Evolutionary conservation across 2,888 invertebrate species (phyloP).

Genomic region (Phaonia tiefii): DNA sequence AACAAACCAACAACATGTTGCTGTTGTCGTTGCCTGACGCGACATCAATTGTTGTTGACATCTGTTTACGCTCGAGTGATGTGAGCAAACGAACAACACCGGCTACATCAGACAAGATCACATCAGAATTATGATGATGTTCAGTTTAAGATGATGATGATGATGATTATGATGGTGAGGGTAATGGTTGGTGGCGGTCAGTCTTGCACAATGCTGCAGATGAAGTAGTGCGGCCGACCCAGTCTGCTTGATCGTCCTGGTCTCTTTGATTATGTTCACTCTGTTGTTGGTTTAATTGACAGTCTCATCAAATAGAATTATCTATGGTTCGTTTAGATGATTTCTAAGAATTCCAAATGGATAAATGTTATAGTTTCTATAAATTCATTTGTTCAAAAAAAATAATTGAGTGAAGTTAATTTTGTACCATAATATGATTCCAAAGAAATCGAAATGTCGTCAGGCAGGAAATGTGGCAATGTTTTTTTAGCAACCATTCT

Average conservation of each 20-base stretch:
- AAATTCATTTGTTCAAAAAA: too few species aligned
- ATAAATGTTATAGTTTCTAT: neutral
- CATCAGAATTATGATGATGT: neutral
- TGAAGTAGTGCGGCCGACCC: neutral
- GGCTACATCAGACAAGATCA: neutral
- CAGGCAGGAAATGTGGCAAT: slow-evolving; percentile 4
- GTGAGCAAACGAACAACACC: neutral
- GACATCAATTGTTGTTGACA: slow-evolving; percentile 28
- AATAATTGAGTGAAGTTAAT: neutral
- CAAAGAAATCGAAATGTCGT: neutral
- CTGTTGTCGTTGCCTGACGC: neutral
- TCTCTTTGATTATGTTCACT: neutral
- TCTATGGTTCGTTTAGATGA: slow-evolving; percentile 2
- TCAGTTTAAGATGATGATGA: neutral
- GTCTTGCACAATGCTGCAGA: neutral
- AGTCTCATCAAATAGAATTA: slow-evolving; percentile 33
- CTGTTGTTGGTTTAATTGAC: slow-evolving; percentile 33
- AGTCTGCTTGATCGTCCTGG: too few species aligned
- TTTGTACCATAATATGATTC: neutral
- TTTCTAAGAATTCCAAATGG: slow-evolving; percentile 25
- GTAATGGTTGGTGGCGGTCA: too few species aligned
- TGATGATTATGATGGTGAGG: too few species aligned
- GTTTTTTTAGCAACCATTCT: too few species aligned
- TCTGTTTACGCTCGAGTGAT: neutral
- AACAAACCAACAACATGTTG: neutral